Evolutionary conservation across 2,797 vertebrate genomes (phyloP).

Genomic region (Menidia menidia): DNA sequence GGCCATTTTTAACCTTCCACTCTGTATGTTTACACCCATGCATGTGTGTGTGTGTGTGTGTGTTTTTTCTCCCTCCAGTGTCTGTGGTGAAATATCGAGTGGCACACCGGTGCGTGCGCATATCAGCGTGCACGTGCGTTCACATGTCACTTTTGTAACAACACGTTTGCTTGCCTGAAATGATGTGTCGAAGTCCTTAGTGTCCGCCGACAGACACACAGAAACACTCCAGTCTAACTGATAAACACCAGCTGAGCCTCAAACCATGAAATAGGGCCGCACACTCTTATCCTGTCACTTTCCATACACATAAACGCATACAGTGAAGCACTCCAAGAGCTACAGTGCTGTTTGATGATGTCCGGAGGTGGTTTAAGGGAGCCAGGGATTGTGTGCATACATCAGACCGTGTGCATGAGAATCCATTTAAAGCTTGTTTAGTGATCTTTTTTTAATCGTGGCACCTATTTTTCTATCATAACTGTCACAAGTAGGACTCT

Average conservation of each 20-base stretch:
- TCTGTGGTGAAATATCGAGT: slow-evolving; percentile 20
- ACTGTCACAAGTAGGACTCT: slow-evolving; percentile 12
- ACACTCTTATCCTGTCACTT: slow-evolving; percentile 28
- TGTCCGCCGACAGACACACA: slow-evolving; percentile 10
- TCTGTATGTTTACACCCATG: slow-evolving; percentile 20
- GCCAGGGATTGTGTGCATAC: slow-evolving; percentile 19
- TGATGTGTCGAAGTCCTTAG: slow-evolving; percentile 29
- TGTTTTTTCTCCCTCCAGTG: slow-evolving; percentile 5
- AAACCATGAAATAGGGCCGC: slow-evolving; percentile 41
- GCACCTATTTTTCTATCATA: slow-evolving; percentile 40
- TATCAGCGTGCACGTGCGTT: slow-evolving; percentile 13
- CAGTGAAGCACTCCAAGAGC: slow-evolving; percentile 41
- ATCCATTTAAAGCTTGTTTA: slow-evolving; percentile 21
- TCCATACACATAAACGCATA: slow-evolving; percentile 3
- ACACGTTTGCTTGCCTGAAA: slow-evolving; percentile 41
- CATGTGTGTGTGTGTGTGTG: background rate
- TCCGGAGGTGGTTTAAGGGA: slow-evolving; percentile 58
- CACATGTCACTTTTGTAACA: slow-evolving; percentile 15
- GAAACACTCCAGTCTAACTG: slow-evolving; percentile 30
- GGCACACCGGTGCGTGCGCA: slow-evolving; percentile 12
- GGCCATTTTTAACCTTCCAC: slow-evolving; percentile 42
- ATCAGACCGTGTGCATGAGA: slow-evolving; percentile 10
- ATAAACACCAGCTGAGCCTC: slow-evolving; percentile 56
- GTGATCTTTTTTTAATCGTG: slow-evolving; percentile 16
- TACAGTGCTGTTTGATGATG: slow-evolving; percentile 59